Evolutionary conservation across 2,797 vertebrate genomes (phyloP).

Genomic region (Myripristis jacobus): DNA sequence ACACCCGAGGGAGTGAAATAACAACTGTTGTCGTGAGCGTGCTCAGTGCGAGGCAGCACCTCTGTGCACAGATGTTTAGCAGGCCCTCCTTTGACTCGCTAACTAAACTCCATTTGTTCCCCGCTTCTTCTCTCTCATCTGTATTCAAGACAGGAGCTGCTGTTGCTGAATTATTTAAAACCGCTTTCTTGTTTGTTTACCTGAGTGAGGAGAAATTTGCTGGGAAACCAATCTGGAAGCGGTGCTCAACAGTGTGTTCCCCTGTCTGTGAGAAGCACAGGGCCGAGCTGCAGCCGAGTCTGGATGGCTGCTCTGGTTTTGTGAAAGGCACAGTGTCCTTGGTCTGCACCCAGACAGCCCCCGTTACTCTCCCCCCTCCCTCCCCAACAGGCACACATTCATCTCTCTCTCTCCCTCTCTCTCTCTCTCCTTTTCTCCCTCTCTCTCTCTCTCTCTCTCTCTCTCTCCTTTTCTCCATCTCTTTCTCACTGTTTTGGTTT

Average conservation of each 20-base stretch:
- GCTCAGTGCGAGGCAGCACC: conserved; percentile 17
- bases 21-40: conserved; percentile 7
- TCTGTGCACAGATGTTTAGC: conserved; percentile 18
- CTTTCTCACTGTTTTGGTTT: conserved; percentile 7
- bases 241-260: conserved; percentile 12
- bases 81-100: conserved; percentile 13
- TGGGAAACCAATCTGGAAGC: conserved; percentile 29
- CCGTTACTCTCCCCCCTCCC: neutral
- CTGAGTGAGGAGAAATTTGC: conserved; percentile 45
- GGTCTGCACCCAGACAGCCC: conserved; percentile 27
- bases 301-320: conserved; percentile 43
- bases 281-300: conserved; percentile 1
- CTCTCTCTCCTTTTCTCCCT: neutral
- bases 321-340: conserved; percentile 59
- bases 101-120: conserved; percentile 9
- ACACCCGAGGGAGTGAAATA: neutral
- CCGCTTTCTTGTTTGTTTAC: conserved; percentile 58
- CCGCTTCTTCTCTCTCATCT: conserved; percentile 40
- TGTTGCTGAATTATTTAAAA: conserved; percentile 65
- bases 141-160: conserved; percentile 48
- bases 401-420: conserved; percentile 31
- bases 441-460: neutral
- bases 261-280: conserved; percentile 22
- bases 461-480: conserved; percentile 10
- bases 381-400: conserved; percentile 22